phyloP scores from a whole-genome alignment of 2,113 vertebrate species.

The Sapayoa aenigma region DNA sequence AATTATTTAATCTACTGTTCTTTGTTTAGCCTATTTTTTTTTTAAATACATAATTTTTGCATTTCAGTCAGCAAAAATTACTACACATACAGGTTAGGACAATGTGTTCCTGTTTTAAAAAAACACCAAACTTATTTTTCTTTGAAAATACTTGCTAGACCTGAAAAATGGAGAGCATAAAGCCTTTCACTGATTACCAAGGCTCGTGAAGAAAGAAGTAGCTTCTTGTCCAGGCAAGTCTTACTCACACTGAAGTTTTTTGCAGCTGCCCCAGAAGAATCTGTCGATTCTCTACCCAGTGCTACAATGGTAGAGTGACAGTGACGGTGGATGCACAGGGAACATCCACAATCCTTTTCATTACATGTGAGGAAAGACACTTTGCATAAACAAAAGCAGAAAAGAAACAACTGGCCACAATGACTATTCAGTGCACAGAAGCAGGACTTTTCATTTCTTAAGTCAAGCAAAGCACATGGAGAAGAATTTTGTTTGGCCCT shows the following conservation, averaged over 20 bases:
- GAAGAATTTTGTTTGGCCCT: background rate
- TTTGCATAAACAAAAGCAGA: background rate
- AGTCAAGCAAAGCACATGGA: background rate
- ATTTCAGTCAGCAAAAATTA: background rate
- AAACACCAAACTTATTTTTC: background rate
- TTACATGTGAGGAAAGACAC: background rate
- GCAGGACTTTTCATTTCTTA: background rate
- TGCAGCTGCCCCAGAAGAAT: background rate
- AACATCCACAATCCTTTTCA: background rate
- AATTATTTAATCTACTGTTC: background rate
- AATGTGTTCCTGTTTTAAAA: background rate
- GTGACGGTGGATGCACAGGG: background rate
- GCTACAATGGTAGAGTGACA: background rate
- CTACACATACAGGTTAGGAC: background rate
- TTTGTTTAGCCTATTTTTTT: background rate
- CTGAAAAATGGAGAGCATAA: background rate
- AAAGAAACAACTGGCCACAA: background rate
- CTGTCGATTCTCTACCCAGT: background rate
- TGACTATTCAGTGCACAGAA: background rate
- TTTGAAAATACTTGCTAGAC: conserved; percentile 11
- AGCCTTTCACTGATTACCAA: background rate
- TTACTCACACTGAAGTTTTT: background rate
- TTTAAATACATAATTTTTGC: background rate
- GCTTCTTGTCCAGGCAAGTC: background rate
- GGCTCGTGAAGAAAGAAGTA: background rate